Base-by-base conservation (phyloP, 2,888 invertebrate species). In the Eutolmus rufibarbis region DNA sequence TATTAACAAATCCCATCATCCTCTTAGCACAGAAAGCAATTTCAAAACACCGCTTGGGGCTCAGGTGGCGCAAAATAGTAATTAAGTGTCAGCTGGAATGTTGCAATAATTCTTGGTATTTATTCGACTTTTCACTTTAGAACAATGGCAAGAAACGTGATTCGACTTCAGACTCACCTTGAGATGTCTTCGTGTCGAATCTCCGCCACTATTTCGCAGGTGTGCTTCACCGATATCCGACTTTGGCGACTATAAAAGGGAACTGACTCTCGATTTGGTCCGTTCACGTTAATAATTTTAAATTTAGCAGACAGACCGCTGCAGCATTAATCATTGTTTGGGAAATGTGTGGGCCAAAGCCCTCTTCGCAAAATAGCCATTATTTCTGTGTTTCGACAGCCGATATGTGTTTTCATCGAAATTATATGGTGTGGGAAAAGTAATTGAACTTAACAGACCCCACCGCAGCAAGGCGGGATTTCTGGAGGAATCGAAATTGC, bases 81-180 rank as follows among this genome's bases (percentile, higher is more conserved):
- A 82, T 82, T 57, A 82, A 82, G 82, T 57, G 57, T 16, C 82
- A 57, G 56, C 57, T 34, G 82, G 82, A 82, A 57, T 82, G 28
- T 66, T 40, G 57, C 82, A 57, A 57, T 37, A 82, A 66, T 66
- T 66, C 82, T 66, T 4, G 9, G 28, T 57, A 82, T 9, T 34
- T n/a, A 57, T 57, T 12, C 57, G 23, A 57, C 57, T 37, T 31
- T 82, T 37, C 57, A 34, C n/a, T 79, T 79, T 12, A 79, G 79
- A 79, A 78, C 78, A 78, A 79, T 79, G 23, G 82, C 31, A 82
- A 57, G 66, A 51, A 82, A 82, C 82, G 82, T 82, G 82, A 82
- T 82, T 57, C 7, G 82, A 57, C 37, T 82, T 66, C 37, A 66
- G 1, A 12, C 5, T 66, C 31, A 57, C 57, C 57, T 82, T 82